Evolutionary conservation across 2,797 vertebrate genomes (phyloP), one percentile per base, ranked within the genome.

Genomic region (Esox lucius): DNA sequence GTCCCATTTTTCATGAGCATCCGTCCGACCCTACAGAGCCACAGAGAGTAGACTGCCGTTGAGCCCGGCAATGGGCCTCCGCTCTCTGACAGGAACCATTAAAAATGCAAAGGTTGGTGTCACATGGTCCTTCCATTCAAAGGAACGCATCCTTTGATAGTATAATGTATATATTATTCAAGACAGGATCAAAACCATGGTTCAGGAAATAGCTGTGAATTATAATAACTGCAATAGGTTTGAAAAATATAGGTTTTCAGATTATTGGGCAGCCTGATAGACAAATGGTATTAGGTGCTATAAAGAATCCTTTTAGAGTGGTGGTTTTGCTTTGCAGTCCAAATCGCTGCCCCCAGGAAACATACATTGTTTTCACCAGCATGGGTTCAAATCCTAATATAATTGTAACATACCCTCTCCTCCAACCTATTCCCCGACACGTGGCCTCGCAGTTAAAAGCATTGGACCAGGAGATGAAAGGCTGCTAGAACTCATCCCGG

Each of bases 101-200:
- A 81, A 83, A 78, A 68, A 81, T 83, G 49, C 72, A 81, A 78
- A 65, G 35, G 28, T 17, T 15, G 33, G 13, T 16, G 73, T 72
- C 71, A 80, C 74, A 73, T 73, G 68, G 22, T 72, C 42, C 72
- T 26, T 77, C 59, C 61, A 74, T 68, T 78, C 69, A 78, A 75
- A 56, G 76, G 42, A 73, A 77, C 78, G 75, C 64, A 66, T 72
- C 70, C 74, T 75, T 81, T 83, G 78, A 82, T 80, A 31, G 65
- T 61, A 67, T 70, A 9, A 74, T 13, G 16, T 73, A 77, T 75
- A 73, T 74, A 78, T 70, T 72, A 83, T 78, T 75, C 76, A 80
- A 46, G 51, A 70, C 22, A 67, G 78, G 74, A 73, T 64, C 74
- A 56, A 78, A 46, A 33, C 75, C 64, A 46, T 42, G 33, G 68